These are phyloP conservation scores for Pseudochirops cupreus DNA, from an alignment of 2,797 vertebrate genomes.

Conservation along the genomic window DNA sequence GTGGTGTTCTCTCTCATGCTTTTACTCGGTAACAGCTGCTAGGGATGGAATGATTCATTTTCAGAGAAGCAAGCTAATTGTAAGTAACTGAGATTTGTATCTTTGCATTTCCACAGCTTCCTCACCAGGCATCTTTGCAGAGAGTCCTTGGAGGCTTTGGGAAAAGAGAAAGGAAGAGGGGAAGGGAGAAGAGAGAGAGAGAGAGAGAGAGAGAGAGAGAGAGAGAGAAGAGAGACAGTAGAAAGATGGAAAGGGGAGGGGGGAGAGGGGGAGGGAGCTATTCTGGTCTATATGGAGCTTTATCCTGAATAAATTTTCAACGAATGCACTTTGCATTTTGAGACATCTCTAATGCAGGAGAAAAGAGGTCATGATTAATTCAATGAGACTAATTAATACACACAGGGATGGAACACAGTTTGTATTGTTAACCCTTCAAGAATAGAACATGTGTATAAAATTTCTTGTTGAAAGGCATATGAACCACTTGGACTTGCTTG, in stretches of 20 bases:
- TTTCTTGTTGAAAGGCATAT: neutral
- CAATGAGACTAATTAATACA: neutral
- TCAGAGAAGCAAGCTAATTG: rapidly evolving
- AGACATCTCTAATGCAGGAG: neutral
- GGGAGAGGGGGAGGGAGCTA: neutral
- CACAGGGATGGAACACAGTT: neutral
- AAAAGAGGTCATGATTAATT: neutral
- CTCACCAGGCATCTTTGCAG: neutral
- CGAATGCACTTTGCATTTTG: neutral
- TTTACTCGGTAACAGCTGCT: neutral
- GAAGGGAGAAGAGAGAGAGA: no score
- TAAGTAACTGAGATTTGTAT: neutral
- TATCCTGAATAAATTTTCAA: neutral
- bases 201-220: neutral
- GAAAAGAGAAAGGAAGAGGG: neutral
- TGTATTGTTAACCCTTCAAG: neutral
- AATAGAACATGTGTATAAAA: neutral
- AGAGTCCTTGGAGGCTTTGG: neutral
- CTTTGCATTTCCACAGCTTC: neutral
- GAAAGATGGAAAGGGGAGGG: neutral
- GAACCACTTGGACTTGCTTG: neutral
- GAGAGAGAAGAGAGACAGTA: neutral
- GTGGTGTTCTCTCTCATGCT: neutral
- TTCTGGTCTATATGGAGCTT: neutral
- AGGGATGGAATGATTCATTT: no score